Base-by-base conservation (phyloP, 2,888 invertebrate genomes). In the Eilema sororculum region DNA sequence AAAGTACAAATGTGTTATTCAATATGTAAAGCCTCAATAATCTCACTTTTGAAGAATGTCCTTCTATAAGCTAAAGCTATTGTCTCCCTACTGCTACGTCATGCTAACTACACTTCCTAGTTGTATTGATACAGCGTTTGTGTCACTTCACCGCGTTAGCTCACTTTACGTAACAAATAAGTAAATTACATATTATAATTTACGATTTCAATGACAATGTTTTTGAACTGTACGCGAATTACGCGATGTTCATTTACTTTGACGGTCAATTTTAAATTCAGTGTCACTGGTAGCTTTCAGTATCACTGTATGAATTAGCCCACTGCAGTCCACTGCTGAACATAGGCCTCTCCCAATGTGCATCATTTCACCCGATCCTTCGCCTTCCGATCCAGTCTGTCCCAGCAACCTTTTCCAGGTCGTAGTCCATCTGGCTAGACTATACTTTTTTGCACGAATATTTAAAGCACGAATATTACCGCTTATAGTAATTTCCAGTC, bases 41-140 rank as follows among this genome's bases (percentile, higher is more conserved):
- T 41, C 16, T 3, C 41, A 41, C 2, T 3, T 41, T 62, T 28
- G 0, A 12, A 24, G n/a, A 58, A 25, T 58, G n/a, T 65, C 60
- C 13, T 2, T 10, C 37, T 16, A 20, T 33, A 13, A 25, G 20
- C 12, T 8, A 20, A 68, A 57, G 46, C 0, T 16, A 68, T 65
- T 57, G 72, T 65, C 46, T 58, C 61, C n/a, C 62, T 72, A 62
- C 28, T 41, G 5, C 24, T 16, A 57, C 56, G 57, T 68, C 65
- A 72, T 24, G 37, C 3, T 60, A 46, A 20, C 33, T 25, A 68
- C 28, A 69, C 69, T 73, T 69, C 69, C 67, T 69, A 64, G 67
- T 65, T 69, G n/a, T 65, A 61, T 28, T 64, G 37, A 67, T 30
- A 52, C 57, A 62, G 68, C 72, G 59, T 56, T 56, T 20, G 52